phyloP scores from a whole-genome alignment of 1,140 invertebrate species.

The Hesperophylax magnus region DNA sequence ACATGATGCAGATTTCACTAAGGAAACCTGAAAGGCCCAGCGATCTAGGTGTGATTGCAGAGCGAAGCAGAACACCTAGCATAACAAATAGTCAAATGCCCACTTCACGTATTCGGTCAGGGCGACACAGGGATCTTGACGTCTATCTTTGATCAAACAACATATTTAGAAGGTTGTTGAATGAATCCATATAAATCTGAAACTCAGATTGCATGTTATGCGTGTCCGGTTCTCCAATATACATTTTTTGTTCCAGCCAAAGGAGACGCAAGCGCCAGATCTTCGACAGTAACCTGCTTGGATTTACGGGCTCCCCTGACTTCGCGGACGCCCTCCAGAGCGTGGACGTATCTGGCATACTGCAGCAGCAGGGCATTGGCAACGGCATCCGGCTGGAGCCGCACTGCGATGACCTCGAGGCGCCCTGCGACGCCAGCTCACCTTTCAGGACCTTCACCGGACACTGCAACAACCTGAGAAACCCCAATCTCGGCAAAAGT shows the following conservation, averaged over 20 bases:
- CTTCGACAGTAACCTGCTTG: constrained; percentile 78
- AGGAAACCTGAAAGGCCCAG: too few relatives aligned
- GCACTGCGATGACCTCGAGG: constrained; percentile 76
- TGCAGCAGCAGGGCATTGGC: constrained; percentile 67
- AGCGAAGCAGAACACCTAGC: too few relatives aligned
- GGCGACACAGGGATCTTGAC: too few relatives aligned
- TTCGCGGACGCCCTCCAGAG: constrained; percentile 81
- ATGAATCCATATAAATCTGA: too few relatives aligned
- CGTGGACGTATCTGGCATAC: constrained; percentile 78
- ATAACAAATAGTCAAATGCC: too few relatives aligned
- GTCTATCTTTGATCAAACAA: too few relatives aligned
- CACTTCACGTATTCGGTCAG: too few relatives aligned
- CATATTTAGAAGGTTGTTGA: too few relatives aligned
- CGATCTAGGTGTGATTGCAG: too few relatives aligned
- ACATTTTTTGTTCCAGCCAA: constrained; percentile 60
- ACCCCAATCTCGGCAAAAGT: constrained; percentile 88
- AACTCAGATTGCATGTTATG: too few relatives aligned
- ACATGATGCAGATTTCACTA: too few relatives aligned
- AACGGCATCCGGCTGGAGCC: constrained; percentile 64
- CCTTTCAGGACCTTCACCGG: constrained; percentile 89
- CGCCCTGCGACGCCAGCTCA: constrained; percentile 83
- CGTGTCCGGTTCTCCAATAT: background rate
- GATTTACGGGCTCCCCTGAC: constrained; percentile 77
- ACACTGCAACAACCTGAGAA: constrained; percentile 92
- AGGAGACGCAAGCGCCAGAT: constrained; percentile 79